phyloP scores from a whole-genome alignment of 1,140 invertebrate genomes.

The Agrypnia vestita region DNA sequence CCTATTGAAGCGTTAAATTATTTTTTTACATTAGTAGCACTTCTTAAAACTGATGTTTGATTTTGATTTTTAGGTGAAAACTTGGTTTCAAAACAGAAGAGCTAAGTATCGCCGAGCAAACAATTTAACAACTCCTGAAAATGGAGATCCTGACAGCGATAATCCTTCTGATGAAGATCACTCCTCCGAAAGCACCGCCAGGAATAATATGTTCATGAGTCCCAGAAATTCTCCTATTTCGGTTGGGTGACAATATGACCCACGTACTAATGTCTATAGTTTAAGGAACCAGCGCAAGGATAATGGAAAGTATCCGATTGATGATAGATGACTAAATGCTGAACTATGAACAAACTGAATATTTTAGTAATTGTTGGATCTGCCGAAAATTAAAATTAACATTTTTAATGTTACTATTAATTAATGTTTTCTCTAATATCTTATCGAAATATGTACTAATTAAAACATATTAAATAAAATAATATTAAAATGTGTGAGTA shows the following conservation, averaged over 20 bases:
- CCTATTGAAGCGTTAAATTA: no score
- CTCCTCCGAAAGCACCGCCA: constrained; percentile 19
- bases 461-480: no score
- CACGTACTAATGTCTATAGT: no score
- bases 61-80: constrained; percentile 80
- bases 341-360: no score
- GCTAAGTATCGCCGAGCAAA: constrained; percentile 83
- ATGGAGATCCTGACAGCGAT: constrained; percentile 52
- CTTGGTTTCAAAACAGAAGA: constrained; percentile 88
- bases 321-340: constrained; percentile 6
- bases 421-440: no score
- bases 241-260: constrained; percentile 50
- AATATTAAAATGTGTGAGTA: no score
- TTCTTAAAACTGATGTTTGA: not conserved
- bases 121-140: constrained; percentile 58
- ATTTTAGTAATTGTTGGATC: no score
- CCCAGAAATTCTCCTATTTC: constrained; percentile 52
- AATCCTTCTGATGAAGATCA: constrained; percentile 55
- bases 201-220: constrained; percentile 18
- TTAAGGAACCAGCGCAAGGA: not conserved
- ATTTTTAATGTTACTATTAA: no score
- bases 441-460: no score
- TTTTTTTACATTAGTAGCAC: no score
- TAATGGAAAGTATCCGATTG: constrained; percentile 5
- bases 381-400: no score